Evolutionary conservation across 2,797 vertebrate species (phyloP).

Genomic region (Lepus oiostolus): DNA sequence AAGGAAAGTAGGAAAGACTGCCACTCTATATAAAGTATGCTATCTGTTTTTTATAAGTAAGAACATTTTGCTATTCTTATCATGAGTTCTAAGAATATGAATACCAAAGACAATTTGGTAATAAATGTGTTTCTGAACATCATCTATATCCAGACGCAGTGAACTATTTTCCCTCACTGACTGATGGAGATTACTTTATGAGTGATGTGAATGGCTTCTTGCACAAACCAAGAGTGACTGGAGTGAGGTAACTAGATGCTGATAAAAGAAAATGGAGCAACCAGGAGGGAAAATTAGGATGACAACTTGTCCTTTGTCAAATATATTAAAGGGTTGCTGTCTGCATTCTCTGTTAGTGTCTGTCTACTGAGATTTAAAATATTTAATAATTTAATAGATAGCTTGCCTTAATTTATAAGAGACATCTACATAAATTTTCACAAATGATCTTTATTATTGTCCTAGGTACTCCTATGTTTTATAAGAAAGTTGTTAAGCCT

Average conservation of each 20-base stretch:
- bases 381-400: constrained; percentile 20
- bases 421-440: neutral
- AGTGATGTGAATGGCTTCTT: constrained; percentile 54
- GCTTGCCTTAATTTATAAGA: constrained; percentile 37
- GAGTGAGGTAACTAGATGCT: neutral
- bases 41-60: constrained; percentile 49
- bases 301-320: neutral
- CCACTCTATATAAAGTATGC: constrained; percentile 17
- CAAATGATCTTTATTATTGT: constrained; percentile 28
- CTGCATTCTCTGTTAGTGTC: neutral
- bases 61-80: constrained; percentile 50
- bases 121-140: constrained; percentile 59
- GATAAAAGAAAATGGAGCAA: neutral
- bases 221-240: constrained; percentile 27
- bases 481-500: constrained; percentile 39
- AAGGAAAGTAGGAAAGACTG: neutral
- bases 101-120: constrained; percentile 42
- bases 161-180: constrained; percentile 53
- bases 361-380: constrained; percentile 44
- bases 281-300: neutral
- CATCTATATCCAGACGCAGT: constrained; percentile 17
- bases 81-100: constrained; percentile 31
- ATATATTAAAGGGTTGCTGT: neutral
- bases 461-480: neutral
- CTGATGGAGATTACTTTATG: constrained; percentile 63